Conservation (phyloP, 2,113 vertebrate genomes). For the Anseranas semipalmata region DNA sequence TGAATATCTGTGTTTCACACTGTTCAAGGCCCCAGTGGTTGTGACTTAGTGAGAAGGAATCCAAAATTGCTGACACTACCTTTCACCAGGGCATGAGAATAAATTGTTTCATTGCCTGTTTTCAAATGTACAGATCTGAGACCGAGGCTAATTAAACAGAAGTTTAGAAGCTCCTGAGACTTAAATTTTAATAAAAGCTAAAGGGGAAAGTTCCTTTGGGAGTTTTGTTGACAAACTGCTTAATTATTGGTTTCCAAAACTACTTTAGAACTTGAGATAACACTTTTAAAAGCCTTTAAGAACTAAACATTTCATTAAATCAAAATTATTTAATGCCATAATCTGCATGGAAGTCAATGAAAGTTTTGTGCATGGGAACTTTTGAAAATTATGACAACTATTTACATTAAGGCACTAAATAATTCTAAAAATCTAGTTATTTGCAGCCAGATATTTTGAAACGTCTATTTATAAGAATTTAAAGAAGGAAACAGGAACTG, state of each 20-base stretch:
- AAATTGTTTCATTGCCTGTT: background rate
- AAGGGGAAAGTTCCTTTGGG: background rate
- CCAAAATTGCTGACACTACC: background rate
- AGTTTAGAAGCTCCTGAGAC: background rate
- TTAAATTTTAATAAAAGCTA: constrained; percentile 28
- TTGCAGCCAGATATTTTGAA: background rate
- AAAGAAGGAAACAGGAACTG: background rate
- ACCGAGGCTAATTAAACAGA: constrained; percentile 9
- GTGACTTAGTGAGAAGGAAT: background rate
- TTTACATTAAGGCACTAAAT: background rate
- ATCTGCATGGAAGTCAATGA: background rate
- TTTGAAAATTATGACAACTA: background rate
- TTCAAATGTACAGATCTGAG: background rate
- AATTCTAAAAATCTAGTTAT: background rate
- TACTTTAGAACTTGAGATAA: background rate
- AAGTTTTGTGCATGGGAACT: background rate
- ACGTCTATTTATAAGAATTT: background rate
- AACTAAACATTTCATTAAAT: background rate
- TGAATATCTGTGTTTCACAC: background rate
- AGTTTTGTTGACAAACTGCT: constrained; percentile 33
- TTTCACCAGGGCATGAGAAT: background rate
- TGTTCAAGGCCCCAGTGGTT: background rate
- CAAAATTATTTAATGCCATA: background rate
- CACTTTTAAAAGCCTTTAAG: background rate
- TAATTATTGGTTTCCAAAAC: constrained; percentile 9